Percentiles rank a stretch among this genome's conserved stretches.
These are phyloP conservation scores for Cerceris ruficornis DNA, from an alignment of 2,888 invertebrate species.

Conservation along the genomic window DNA sequence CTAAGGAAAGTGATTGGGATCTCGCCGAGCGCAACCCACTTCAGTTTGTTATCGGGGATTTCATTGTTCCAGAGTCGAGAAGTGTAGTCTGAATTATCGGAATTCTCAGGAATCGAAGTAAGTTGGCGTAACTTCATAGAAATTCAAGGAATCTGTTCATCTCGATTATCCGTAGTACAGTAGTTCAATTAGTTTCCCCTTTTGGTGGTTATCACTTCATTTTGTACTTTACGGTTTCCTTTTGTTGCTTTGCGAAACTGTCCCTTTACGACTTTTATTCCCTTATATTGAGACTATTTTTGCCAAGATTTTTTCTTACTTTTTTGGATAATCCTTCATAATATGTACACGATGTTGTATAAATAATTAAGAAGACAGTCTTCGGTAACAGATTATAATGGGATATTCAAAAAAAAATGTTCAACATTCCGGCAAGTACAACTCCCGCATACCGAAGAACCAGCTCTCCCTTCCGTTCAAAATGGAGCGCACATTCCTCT, in stretches of 20 bases:
- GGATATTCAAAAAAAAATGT: too few relatives aligned
- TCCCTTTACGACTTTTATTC: constrained; percentile 7
- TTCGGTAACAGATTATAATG: too few relatives aligned
- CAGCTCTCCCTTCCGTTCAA: too few relatives aligned
- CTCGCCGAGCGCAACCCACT: background rate
- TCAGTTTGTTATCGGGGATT: background rate
- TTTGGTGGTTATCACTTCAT: background rate
- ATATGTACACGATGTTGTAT: too few relatives aligned
- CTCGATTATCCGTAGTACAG: constrained; percentile 9
- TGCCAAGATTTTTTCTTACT: too few relatives aligned
- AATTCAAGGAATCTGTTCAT: constrained; percentile 13
- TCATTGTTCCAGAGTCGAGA: background rate
- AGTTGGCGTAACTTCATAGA: constrained; percentile 27
- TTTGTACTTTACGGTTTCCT: background rate
- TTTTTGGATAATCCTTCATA: too few relatives aligned
- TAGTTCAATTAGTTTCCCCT: constrained; percentile 28
- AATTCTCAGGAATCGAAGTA: constrained; percentile 17
- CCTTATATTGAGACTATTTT: background rate
- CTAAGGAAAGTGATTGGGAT: too few relatives aligned
- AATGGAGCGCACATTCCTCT: background rate
- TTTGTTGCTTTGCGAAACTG: background rate
- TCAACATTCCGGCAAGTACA: too few relatives aligned
- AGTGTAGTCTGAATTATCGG: constrained; percentile 26
- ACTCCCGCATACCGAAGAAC: too few relatives aligned
- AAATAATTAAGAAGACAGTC: too few relatives aligned